A percentile compares a stretch with the other conserved stretches of the same genome.
phyloP scores from a whole-genome alignment of 2,113 vertebrate genomes.

The Tragelaphus scriptus region DNA sequence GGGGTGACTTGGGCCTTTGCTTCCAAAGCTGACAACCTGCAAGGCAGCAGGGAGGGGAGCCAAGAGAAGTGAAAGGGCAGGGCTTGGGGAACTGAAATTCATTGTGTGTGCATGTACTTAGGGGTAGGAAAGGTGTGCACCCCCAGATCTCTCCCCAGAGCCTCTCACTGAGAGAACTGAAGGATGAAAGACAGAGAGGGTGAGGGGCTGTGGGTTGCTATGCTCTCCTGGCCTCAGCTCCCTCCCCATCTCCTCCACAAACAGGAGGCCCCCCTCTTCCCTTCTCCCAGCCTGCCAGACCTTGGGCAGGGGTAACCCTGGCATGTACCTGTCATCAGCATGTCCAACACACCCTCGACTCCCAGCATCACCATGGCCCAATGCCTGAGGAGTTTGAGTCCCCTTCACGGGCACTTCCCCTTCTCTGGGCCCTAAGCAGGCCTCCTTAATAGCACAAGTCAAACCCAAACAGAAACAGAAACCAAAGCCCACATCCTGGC shows the following conservation, averaged over 20 bases:
- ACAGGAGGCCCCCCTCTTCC: not conserved
- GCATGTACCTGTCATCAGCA: not conserved
- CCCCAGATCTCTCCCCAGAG: rapidly evolving
- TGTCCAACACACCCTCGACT: rapidly evolving
- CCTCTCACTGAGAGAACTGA: not conserved
- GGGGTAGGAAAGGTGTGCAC: not conserved
- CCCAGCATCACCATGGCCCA: not conserved
- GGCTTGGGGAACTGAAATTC: not conserved
- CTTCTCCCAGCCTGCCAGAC: not conserved
- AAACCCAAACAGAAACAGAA: slow-evolving; percentile 44
- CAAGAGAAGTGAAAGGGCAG: not conserved
- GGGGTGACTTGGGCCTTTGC: not conserved
- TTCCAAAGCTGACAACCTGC: not conserved
- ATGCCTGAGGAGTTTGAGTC: not conserved
- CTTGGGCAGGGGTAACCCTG: not conserved
- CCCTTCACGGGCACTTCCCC: not conserved
- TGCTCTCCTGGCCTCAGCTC: not conserved
- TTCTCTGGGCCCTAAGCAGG: not conserved
- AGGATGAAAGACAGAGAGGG: not conserved
- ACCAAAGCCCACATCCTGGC: slow-evolving; percentile 62
- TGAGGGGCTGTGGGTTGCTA: not conserved
- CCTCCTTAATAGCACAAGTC: not conserved
- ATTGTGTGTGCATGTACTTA: not conserved
- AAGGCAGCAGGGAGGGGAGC: not conserved
- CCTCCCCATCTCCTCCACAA: not conserved